Conservation (phyloP, 2,113 vertebrate genomes). For the Crypturellus undulatus region DNA sequence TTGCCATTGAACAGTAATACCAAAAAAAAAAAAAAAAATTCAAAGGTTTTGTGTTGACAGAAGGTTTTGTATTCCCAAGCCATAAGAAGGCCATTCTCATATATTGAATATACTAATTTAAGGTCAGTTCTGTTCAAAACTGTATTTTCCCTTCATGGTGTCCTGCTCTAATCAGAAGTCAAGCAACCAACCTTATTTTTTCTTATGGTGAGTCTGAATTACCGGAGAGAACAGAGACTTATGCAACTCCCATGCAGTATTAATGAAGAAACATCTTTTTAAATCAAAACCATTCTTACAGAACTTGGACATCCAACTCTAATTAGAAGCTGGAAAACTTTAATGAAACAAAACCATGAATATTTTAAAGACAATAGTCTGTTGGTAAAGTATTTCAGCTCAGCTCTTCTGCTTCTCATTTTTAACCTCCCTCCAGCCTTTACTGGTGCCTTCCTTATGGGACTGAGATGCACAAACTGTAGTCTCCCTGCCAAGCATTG, state of each 20-base stretch:
- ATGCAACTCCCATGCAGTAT: neutral
- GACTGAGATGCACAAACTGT: neutral
- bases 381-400: constrained; percentile 13
- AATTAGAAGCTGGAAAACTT: constrained; percentile 39
- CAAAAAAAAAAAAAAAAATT: neutral
- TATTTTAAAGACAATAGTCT: constrained; percentile 57
- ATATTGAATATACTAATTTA: constrained; percentile 18
- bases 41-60: neutral
- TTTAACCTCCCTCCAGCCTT: neutral
- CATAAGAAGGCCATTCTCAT: neutral
- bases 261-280: constrained; percentile 33
- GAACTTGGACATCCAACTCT: constrained; percentile 21
- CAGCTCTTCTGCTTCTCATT: neutral
- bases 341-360: constrained; percentile 43
- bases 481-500: neutral
- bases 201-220: neutral
- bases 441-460: neutral
- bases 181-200: constrained; percentile 18
- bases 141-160: constrained; percentile 8
- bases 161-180: neutral
- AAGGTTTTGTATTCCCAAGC: neutral
- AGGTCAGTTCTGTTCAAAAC: neutral
- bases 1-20: neutral
- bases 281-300: constrained; percentile 30
- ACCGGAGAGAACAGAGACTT: neutral